These are phyloP conservation scores for Crioceris asparagi DNA, from an alignment of 2,888 invertebrate species.

Conservation along the genomic window DNA sequence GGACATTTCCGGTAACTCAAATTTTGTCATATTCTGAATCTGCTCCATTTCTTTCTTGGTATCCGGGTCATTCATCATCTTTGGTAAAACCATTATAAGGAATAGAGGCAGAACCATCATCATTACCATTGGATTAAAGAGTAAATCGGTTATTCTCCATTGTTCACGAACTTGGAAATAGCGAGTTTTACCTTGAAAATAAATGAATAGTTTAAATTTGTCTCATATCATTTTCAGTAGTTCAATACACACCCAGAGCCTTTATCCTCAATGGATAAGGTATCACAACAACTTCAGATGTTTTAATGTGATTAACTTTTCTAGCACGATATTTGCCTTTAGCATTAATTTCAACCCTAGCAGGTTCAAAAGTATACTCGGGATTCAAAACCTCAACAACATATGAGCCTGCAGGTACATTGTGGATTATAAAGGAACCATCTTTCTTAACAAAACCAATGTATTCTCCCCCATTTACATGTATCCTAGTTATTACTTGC, in stretches of 20 bases:
- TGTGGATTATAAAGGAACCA: slow-evolving; percentile 80
- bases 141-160: slow-evolving; percentile 92
- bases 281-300: slow-evolving; percentile 78
- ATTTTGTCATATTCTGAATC: slow-evolving; percentile 66
- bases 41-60: slow-evolving; percentile 94
- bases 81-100: slow-evolving; percentile 85
- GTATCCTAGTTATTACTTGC: slow-evolving; percentile 65
- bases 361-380: slow-evolving; percentile 85
- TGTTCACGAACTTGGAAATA: slow-evolving; percentile 87
- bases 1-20: slow-evolving; percentile 91
- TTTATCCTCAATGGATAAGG: slow-evolving; percentile 89
- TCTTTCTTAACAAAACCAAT: slow-evolving; percentile 84
- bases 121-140: slow-evolving; percentile 95
- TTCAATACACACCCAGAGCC: slow-evolving; percentile 51
- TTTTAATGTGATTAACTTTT: slow-evolving; percentile 89
- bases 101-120: slow-evolving; percentile 94
- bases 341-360: slow-evolving; percentile 92
- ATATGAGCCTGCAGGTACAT: slow-evolving; percentile 86
- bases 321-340: slow-evolving; percentile 95
- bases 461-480: slow-evolving; percentile 83
- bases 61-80: slow-evolving; percentile 97
- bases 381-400: slow-evolving; percentile 87
- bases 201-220: no score
- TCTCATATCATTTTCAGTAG: no score
- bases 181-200: slow-evolving; percentile 51